These are phyloP conservation scores for Trilocha varians DNA, from an alignment of 2,888 invertebrate genomes.

Conservation along the genomic window DNA sequence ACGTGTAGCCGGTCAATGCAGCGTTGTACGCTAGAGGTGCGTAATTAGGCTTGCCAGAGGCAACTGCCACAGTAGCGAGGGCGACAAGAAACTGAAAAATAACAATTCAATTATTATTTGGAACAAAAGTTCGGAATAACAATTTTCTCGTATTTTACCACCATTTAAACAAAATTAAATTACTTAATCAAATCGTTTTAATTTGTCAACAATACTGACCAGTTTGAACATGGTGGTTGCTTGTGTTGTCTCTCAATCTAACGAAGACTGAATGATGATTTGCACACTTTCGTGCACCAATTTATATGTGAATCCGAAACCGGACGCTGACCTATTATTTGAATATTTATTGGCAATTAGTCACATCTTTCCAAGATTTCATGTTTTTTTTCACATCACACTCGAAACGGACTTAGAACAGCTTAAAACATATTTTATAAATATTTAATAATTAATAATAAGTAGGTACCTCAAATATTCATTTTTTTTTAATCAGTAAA, in stretches of 20 bases:
- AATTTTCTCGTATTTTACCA: no score
- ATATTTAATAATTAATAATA: no score
- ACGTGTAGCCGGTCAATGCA: not conserved
- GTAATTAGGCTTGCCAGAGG: not conserved
- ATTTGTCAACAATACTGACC: not conserved
- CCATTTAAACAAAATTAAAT: no score
- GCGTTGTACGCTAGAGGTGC: conserved; percentile 6
- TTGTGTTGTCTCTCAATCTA: conserved; percentile 15
- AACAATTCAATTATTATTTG: no score
- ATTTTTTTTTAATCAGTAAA: no score
- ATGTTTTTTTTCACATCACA: not conserved
- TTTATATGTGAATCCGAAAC: conserved; percentile 20
- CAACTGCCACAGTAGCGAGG: not conserved
- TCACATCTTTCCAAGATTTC: not conserved
- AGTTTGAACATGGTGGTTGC: conserved; percentile 18
- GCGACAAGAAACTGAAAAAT: not conserved
- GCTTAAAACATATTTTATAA: not conserved
- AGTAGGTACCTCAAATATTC: no score
- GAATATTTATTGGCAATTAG: conserved; percentile 4
- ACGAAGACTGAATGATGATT: conserved; percentile 17
- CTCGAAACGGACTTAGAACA: not conserved
- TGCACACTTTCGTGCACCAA: conserved; percentile 12
- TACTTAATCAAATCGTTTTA: not conserved
- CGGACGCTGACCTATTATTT: conserved; percentile 15
- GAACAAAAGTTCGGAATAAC: no score